phyloP scores from a whole-genome alignment of 2,113 vertebrate genomes.

The Lophura nycthemera region DNA sequence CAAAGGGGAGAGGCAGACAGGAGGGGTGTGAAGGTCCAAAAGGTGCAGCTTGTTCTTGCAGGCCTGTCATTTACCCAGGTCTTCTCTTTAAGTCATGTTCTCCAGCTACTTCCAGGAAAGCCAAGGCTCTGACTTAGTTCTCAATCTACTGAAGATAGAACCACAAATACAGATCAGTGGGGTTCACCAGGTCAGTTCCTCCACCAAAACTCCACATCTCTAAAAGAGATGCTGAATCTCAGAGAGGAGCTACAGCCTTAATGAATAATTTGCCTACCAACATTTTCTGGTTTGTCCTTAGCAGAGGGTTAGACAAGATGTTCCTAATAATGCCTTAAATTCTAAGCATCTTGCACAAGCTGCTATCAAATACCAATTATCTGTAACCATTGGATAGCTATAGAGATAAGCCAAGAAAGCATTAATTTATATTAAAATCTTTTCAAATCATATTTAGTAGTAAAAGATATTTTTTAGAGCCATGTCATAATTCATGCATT shows the following conservation, averaged over 20 bases:
- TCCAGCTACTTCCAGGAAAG: background rate
- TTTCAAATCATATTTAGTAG: conserved; percentile 5
- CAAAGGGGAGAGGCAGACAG: conserved; percentile 43
- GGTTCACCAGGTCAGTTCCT: background rate
- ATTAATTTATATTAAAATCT: background rate
- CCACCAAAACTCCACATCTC: background rate
- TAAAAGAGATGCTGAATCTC: background rate
- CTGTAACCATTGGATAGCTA: background rate
- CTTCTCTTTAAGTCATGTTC: background rate
- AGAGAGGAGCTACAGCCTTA: background rate
- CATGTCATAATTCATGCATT: background rate
- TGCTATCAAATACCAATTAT: conserved; percentile 42
- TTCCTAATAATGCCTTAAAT: conserved; percentile 32
- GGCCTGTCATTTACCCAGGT: background rate
- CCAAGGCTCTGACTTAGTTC: background rate
- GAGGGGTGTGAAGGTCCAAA: background rate
- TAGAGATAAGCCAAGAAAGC: conserved; percentile 1
- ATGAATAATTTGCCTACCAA: conserved; percentile 39
- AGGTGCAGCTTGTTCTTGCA: background rate
- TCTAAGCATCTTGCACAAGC: background rate
- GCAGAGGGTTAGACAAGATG: conserved; percentile 47
- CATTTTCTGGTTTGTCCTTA: conserved; percentile 31
- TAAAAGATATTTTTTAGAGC: background rate
- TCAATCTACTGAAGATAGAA: background rate
- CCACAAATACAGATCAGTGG: background rate